Evolutionary conservation across 2,888 invertebrate genomes (phyloP), one percentile per base, ranked within the genome.

Genomic region (Rhagium mordax): DNA sequence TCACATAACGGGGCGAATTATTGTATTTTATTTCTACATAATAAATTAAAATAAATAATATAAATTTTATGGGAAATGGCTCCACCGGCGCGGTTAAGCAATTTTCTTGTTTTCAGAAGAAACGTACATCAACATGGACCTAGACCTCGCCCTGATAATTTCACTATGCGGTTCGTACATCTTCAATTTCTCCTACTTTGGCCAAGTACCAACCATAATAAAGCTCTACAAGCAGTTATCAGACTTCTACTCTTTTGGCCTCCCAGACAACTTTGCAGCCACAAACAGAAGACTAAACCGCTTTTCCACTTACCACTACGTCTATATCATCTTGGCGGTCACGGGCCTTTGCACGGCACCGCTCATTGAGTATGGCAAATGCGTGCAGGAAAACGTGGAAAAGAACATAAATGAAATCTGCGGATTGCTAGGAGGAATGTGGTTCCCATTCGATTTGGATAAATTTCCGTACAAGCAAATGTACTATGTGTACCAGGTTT

Each of bases 321-420:
- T 59, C 15, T 74, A 74, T 27, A 55, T 65, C 18, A 20, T 29
- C 10, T 13, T 8, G 7, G 62, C 62, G 0, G 24, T 51, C n/a
- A 0, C 29, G n/a, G 21, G 24, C 0, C 18, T 60, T 41, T 33
- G 16, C 8, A 1, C n/a, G 10, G 24, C 65, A 27, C 70, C 74
- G 16, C 60, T 70, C 6, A 7, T 77, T 33, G 72, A 71, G 49
- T 27, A 47, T 16, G 15, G 61, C 13, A 71, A 68, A 53, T 80
- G 80, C 57, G 24, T 66, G 15, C n/a, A 61, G 41, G 60, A 77
- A 48, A 79, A 76, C 57, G 24, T 64, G 13, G 49, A 49, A n/a
- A 72, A 61, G 21, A 74, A 74, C 27, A 48, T 70, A 33, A 66
- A 70, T 5, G 79, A 79, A 62, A 64, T 74, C 1, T 81, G 80